phyloP scores from a whole-genome alignment of 2,113 vertebrate genomes.

The Kryptolebias marmoratus region DNA sequence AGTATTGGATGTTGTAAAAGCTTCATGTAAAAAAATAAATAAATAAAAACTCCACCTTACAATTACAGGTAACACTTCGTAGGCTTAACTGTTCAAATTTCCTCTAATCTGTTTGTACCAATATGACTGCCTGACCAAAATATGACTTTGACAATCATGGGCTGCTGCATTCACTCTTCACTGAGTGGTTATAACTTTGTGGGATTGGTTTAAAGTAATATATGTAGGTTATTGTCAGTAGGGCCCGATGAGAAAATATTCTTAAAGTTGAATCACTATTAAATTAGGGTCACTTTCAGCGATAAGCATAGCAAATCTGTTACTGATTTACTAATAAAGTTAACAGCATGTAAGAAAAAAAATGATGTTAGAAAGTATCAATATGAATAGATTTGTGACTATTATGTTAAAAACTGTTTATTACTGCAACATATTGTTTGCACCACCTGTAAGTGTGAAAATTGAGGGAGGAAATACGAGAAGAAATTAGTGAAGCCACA shows the following conservation, averaged over 20 bases:
- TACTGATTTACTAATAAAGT: too few relatives aligned
- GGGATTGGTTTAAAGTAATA: neutral
- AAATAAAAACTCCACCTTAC: slow-evolving; percentile 12
- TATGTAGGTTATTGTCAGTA: neutral
- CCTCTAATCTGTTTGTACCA: slow-evolving; percentile 9
- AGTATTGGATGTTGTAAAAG: slow-evolving; percentile 44
- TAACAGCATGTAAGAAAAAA: neutral
- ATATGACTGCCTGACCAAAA: slow-evolving; percentile 17
- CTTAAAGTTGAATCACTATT: neutral
- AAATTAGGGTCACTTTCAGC: neutral
- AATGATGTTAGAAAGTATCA: neutral
- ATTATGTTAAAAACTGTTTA: too few relatives aligned
- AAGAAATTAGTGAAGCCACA: too few relatives aligned
- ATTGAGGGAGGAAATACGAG: too few relatives aligned
- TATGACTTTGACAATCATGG: neutral
- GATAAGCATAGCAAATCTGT: neutral
- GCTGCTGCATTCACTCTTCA: neutral
- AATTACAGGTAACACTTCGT: slow-evolving; percentile 15
- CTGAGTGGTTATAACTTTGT: neutral
- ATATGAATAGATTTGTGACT: too few relatives aligned
- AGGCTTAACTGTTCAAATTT: slow-evolving; percentile 11
- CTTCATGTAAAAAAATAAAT: slow-evolving; percentile 28
- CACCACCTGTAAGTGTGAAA: too few relatives aligned
- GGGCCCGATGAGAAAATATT: neutral
- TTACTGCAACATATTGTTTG: too few relatives aligned